phyloP scores from a whole-genome alignment of 2,888 invertebrate genomes.

The Trachelus stipa region DNA sequence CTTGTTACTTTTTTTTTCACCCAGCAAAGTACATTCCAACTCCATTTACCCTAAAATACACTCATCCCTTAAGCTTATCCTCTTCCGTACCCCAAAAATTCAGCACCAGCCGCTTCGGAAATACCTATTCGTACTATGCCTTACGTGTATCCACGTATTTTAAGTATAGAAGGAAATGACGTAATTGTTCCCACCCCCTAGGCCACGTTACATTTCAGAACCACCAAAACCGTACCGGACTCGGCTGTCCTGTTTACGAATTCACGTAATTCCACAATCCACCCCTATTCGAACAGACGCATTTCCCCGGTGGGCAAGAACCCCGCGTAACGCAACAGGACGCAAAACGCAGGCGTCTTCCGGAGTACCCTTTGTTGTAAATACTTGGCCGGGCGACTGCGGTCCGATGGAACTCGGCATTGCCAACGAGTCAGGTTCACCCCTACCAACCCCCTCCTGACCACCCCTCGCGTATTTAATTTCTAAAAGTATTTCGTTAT shows the following conservation, averaged over 20 bases:
- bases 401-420: conserved; percentile 53
- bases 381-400: conserved; percentile 61
- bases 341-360: conserved; percentile 30
- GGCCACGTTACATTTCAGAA: neutral
- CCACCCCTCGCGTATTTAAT: conserved; percentile 57
- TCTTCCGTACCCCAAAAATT: neutral
- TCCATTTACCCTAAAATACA: neutral
- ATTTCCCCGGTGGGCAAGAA: neutral
- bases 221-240: neutral
- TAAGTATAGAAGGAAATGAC: neutral
- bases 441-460: conserved; percentile 26
- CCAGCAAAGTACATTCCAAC: neutral
- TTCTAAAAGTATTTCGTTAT: conserved; percentile 62
- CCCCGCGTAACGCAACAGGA: conserved; percentile 16
- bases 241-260: neutral
- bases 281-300: neutral
- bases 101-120: neutral
- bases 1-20: neutral
- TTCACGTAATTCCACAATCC: neutral
- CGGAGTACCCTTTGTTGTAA: conserved; percentile 51
- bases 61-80: neutral
- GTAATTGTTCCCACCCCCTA: neutral
- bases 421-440: conserved; percentile 28
- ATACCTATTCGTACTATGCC: neutral
- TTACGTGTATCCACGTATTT: neutral